phyloP scores from a whole-genome alignment of 92 coral and sea anemone species.

The Phenganax stokvisi region DNA sequence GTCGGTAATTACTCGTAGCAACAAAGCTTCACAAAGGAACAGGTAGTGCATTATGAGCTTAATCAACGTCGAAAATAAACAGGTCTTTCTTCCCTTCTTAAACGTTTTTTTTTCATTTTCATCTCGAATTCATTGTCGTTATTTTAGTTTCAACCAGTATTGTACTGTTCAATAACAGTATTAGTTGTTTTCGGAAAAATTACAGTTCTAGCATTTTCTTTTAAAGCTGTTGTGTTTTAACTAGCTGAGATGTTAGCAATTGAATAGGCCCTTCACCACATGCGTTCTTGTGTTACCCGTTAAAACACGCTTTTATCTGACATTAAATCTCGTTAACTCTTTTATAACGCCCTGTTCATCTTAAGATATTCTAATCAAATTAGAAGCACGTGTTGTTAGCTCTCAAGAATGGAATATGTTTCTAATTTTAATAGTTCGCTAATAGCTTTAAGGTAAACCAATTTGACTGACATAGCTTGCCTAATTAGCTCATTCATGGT shows the following conservation, averaged over 20 bases:
- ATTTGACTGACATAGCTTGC: constrained; percentile 26
- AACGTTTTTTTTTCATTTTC: not conserved
- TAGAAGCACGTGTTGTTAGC: constrained; percentile 29
- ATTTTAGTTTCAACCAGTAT: not conserved
- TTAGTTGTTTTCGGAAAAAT: too few relatives aligned
- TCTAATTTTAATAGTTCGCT: constrained; percentile 30
- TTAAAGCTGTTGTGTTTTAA: too few relatives aligned
- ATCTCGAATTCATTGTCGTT: not conserved
- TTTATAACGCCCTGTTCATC: constrained; percentile 16
- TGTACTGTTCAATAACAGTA: too few relatives aligned
- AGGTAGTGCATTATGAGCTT: constrained; percentile 33
- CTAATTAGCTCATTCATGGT: constrained; percentile 40
- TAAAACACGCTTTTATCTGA: constrained; percentile 26
- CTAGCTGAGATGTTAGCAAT: not conserved
- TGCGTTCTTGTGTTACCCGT: constrained; percentile 29
- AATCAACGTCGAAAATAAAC: constrained; percentile 33
- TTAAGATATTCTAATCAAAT: not conserved
- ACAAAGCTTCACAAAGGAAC: constrained; percentile 28
- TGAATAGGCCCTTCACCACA: constrained; percentile 22
- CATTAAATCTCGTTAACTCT: constrained; percentile 6
- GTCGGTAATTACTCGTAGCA: constrained; percentile 29
- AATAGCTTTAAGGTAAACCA: constrained; percentile 31
- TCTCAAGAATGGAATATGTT: constrained; percentile 26
- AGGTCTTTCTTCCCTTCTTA: not conserved
- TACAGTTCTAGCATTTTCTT: not conserved